Percentiles rank a stretch among this genome's conserved stretches.
phyloP scores from a whole-genome alignment of 2,888 invertebrate genomes.

The Idaea aversata region DNA sequence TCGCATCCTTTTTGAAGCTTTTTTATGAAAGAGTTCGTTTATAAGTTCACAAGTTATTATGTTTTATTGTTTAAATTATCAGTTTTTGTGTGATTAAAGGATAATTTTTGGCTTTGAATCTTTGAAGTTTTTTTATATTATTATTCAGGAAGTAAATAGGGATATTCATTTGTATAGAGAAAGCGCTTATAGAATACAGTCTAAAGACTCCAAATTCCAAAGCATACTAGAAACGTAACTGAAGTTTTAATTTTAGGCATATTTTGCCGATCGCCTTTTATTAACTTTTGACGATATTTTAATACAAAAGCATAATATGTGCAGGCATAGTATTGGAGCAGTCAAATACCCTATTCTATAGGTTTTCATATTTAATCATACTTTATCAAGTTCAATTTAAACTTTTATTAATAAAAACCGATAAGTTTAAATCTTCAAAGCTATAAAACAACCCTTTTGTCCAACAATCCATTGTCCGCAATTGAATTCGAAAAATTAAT shows the following conservation, averaged over 20 bases:
- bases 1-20: conserved; percentile 58
- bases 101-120: no score
- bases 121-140: no score
- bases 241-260: no score
- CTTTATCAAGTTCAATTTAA: conserved; percentile 1
- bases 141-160: no score
- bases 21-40: conserved; percentile 60
- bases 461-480: conserved; percentile 11
- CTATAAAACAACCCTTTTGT: conserved; percentile 17
- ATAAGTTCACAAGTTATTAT: conserved; percentile 65
- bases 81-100: conserved; percentile 27
- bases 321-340: no score
- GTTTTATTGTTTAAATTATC: conserved; percentile 57
- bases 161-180: no score
- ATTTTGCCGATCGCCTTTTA: no score
- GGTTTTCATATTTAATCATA: not conserved
- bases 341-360: not conserved
- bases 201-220: no score
- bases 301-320: no score
- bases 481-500: conserved; percentile 55
- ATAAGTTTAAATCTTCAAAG: conserved; percentile 14
- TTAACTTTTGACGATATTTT: no score
- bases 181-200: no score
- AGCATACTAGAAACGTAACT: no score
- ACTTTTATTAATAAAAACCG: conserved; percentile 15